phyloP scores from a whole-genome alignment of 2,888 invertebrate genomes.

The Theretra japonica region DNA sequence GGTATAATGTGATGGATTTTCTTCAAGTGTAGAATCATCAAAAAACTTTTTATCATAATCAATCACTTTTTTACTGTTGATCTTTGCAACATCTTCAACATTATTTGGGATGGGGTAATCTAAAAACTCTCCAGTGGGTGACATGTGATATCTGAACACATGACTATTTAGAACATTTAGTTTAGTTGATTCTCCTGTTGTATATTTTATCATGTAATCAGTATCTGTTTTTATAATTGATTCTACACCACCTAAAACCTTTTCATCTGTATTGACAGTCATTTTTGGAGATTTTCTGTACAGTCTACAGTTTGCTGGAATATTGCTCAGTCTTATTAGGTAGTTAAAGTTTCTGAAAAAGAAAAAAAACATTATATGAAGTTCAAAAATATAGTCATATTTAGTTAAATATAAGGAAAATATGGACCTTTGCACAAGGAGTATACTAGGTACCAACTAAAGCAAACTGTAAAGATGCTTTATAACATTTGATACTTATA shows the following conservation, averaged over 20 bases:
- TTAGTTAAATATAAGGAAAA: too few relatives aligned
- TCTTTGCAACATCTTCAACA: conserved; percentile 65
- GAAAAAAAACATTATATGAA: background rate
- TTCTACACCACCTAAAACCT: conserved; percentile 53
- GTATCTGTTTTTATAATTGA: conserved; percentile 58
- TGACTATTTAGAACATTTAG: conserved; percentile 70
- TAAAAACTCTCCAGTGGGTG: conserved; percentile 63
- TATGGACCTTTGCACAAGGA: too few relatives aligned
- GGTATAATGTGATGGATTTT: conserved; percentile 51
- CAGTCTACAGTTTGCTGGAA: too few relatives aligned
- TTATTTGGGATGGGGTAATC: conserved; percentile 71
- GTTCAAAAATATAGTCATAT: too few relatives aligned
- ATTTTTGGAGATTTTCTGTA: conserved; percentile 26
- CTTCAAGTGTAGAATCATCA: conserved; percentile 56
- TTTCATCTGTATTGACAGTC: conserved; percentile 34
- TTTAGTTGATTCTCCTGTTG: conserved; percentile 62
- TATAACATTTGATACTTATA: too few relatives aligned
- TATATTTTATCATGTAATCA: conserved; percentile 61
- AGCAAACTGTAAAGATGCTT: too few relatives aligned
- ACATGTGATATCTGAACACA: conserved; percentile 74
- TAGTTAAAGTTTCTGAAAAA: background rate
- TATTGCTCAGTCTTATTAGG: background rate
- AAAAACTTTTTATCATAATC: conserved; percentile 66
- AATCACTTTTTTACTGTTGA: conserved; percentile 58
- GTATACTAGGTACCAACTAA: too few relatives aligned